Evolutionary conservation across 2,113 vertebrate genomes (phyloP).

Genomic region (Oryzias javanicus): DNA sequence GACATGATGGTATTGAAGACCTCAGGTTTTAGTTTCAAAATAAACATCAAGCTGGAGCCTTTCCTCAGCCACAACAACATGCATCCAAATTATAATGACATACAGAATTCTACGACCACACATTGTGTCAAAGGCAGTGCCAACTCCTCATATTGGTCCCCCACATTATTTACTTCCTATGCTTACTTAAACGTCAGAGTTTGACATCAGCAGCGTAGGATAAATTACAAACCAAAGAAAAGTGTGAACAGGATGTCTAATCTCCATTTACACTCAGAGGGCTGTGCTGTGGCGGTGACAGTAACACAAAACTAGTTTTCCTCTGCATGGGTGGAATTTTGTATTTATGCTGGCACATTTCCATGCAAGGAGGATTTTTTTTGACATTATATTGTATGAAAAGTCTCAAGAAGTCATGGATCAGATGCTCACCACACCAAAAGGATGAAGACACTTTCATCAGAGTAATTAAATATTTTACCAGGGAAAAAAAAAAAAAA

Average conservation of each 20-base stretch:
- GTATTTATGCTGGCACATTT: slow-evolving; percentile 50
- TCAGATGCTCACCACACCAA: neutral
- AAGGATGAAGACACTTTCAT: neutral
- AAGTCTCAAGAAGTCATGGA: neutral
- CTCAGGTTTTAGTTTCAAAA: slow-evolving; percentile 53
- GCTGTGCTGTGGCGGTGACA: slow-evolving; percentile 28
- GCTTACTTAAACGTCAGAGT: slow-evolving; percentile 61
- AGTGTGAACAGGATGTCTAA: slow-evolving; percentile 61
- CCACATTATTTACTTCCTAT: slow-evolving; percentile 49
- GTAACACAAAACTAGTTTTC: slow-evolving; percentile 52
- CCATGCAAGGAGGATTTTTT: slow-evolving; percentile 33
- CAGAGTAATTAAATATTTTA: neutral
- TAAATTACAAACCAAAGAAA: slow-evolving; percentile 62
- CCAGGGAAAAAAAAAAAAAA: too few relatives aligned
- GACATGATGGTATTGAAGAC: slow-evolving; percentile 51
- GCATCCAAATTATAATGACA: slow-evolving; percentile 47
- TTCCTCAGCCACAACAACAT: slow-evolving; percentile 45
- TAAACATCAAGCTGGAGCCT: slow-evolving; percentile 49
- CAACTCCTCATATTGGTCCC: slow-evolving; percentile 41
- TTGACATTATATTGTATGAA: slow-evolving; percentile 24
- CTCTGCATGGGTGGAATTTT: slow-evolving; percentile 30
- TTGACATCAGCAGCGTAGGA: slow-evolving; percentile 57
- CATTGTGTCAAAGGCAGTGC: slow-evolving; percentile 46
- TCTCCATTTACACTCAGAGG: slow-evolving; percentile 66
- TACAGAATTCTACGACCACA: slow-evolving; percentile 46